Base-by-base conservation (phyloP, 2,888 invertebrate genomes). In the Trachelus tabidus region DNA sequence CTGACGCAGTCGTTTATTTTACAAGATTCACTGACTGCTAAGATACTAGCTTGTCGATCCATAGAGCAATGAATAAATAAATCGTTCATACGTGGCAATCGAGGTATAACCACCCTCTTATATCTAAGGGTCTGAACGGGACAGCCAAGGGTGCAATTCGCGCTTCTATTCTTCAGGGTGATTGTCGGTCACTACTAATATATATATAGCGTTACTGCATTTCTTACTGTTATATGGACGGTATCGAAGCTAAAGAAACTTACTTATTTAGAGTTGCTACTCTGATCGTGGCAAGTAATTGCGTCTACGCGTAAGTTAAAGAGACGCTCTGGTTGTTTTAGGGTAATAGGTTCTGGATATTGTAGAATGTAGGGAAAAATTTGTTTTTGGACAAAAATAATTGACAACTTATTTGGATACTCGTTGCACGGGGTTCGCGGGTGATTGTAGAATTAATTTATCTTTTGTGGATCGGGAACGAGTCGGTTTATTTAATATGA, bases 281-380 rank as follows among this genome's bases (percentile, higher is more conserved):
- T 56, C 23, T 15, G 40, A 40, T 40, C 6, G 15, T 23, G 23
- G 40, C 40, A 40, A 40, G 40, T 15, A 40, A 40, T 15, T 40
- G 15, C 4, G 15, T 40, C 40, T 40, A 0, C 40, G 23, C 23
- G 9, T 15, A 6, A 23, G 23, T 77, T 81, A 79, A 80, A 77
- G 34, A 77, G 75, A 74, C 82, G 83, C 79, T 82, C 12, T 37
- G 12, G 80, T 81, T 79, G 79, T 79, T 82, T 81, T 82, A 79
- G 75, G 73, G 76, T 79, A 40, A 75, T 31, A 12, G 30, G 1
- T 34, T 73, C 12, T 33, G n/a, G 1, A n/a, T 15, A 76, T 69
- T 33, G 12, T 69, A 34, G 31, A 34, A 23, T 4, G 37, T 30
- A 33, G 56, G 37, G 30, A 40, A 69, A 71, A 30, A 35, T 31